Conservation (phyloP, 2,888 invertebrate species). For the Leucoma salicis region DNA sequence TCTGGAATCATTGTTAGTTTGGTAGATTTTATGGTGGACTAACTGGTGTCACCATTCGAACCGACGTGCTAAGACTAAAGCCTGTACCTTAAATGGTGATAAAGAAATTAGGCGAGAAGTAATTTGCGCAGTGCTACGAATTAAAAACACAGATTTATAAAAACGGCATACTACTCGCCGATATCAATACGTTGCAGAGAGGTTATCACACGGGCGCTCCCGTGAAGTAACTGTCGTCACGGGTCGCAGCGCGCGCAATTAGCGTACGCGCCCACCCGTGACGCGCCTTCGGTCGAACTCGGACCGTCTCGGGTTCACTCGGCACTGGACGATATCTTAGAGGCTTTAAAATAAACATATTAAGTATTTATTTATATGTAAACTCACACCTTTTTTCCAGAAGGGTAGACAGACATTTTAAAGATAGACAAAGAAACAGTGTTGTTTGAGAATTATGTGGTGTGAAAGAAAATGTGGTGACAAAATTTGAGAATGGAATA, state of each 20-base stretch:
- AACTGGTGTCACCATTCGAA: too few relatives aligned
- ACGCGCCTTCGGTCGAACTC: conserved; percentile 43
- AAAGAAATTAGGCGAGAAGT: too few relatives aligned
- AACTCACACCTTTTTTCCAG: background rate
- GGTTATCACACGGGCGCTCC: conserved; percentile 41
- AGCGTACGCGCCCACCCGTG: conserved; percentile 65
- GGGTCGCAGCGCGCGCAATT: conserved; percentile 58
- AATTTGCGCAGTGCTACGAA: too few relatives aligned
- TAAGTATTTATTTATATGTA: background rate
- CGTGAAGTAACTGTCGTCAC: conserved; percentile 54
- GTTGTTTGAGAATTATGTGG: too few relatives aligned
- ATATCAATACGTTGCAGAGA: conserved; percentile 18
- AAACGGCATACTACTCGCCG: conserved; percentile 28
- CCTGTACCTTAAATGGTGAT: too few relatives aligned
- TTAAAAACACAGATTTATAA: conserved; percentile 9
- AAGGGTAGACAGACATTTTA: background rate
- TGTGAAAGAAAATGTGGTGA: too few relatives aligned
- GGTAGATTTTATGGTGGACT: too few relatives aligned
- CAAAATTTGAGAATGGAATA: too few relatives aligned
- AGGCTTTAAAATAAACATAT: background rate
- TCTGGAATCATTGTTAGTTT: too few relatives aligned
- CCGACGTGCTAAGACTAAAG: too few relatives aligned
- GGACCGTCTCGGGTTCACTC: conserved; percentile 36
- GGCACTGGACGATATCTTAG: background rate
- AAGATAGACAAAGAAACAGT: background rate